A percentile compares a stretch with the other conserved stretches of the same genome.
Conservation (phyloP, 2,888 invertebrate species). For the Melieria omissa region DNA sequence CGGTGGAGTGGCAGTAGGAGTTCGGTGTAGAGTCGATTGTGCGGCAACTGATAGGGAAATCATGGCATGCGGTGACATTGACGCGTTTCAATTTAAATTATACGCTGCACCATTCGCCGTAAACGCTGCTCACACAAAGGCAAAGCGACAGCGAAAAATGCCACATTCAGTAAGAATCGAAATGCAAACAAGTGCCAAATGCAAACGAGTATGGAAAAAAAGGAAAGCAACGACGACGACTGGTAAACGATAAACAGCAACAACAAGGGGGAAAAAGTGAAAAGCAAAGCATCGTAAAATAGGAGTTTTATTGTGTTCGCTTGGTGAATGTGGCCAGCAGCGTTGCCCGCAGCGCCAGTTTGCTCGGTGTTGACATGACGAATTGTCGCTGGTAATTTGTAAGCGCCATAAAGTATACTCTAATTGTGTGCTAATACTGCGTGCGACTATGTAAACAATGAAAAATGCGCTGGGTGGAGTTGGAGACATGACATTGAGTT, state of each 20-base stretch:
- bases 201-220: slow-evolving; percentile 10
- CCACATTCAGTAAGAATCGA: neutral
- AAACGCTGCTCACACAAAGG: slow-evolving; percentile 17
- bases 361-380: neutral
- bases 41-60: neutral
- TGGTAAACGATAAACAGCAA: neutral
- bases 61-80: neutral
- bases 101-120: slow-evolving; percentile 1
- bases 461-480: too few relatives aligned
- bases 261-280: neutral
- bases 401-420: neutral
- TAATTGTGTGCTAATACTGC: slow-evolving; percentile 7
- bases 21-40: neutral
- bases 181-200: slow-evolving; percentile 13
- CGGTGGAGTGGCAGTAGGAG: too few relatives aligned
- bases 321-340: too few relatives aligned
- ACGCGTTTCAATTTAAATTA: slow-evolving; percentile 30
- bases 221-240: neutral
- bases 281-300: neutral
- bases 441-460: too few relatives aligned
- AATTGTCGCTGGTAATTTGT: neutral
- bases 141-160: slow-evolving; percentile 15
- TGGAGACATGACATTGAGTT: too few relatives aligned
- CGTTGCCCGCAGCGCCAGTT: neutral
- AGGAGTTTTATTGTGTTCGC: too few relatives aligned